Base-by-base conservation (phyloP, 2,888 invertebrate species). In the Hirtodrosophila alboralis region DNA sequence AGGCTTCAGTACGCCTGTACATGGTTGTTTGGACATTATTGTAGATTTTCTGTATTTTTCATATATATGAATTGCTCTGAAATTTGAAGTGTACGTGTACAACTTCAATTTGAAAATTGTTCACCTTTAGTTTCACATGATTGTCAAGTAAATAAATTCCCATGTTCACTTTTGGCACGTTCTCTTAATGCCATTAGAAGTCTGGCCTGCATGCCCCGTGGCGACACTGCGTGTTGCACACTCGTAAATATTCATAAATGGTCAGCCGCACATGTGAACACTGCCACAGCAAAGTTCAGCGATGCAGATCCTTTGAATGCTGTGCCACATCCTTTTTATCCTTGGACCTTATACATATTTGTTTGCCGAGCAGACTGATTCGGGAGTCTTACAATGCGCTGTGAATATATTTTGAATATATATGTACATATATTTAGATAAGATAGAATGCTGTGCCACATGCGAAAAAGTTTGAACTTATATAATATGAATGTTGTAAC, bases 181-280 rank as follows among this genome's bases (percentile, higher is more conserved):
- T 41, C 45, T 21, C n/a, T 16, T 49, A 59, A 59, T 52, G 33
- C 38, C 51, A 49, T 60, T 60, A 38, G 60, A 44, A 54, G 36
- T 30, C 18, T 21, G 36, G 21, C 0, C 23, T 14, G 31, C 30
- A 33, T 34, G 28, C 26, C 14, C 26, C 34, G 30, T 4, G 51
- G 49, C 53, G 40, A 14, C 33, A n/a, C 56, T 34, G 37, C 37
- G 10, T 58, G 40, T 26, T 48, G 48, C 41, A 30, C 13, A 26
- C 43, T 33, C 38, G 53, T 54, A 63, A 60, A 60, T 61, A 61
- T 49, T 56, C 53, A 63, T 63, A 63, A 54, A 49, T 47, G 54
- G 48, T 54, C 54, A 53, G 31, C 40, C 27, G 38, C 43, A 45
- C 12, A 21, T 13, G 21, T 18, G 13, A 30, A 21, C 13, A 18